phyloP scores from a whole-genome alignment of 2,797 vertebrate species.

The Tragelaphus oryx region DNA sequence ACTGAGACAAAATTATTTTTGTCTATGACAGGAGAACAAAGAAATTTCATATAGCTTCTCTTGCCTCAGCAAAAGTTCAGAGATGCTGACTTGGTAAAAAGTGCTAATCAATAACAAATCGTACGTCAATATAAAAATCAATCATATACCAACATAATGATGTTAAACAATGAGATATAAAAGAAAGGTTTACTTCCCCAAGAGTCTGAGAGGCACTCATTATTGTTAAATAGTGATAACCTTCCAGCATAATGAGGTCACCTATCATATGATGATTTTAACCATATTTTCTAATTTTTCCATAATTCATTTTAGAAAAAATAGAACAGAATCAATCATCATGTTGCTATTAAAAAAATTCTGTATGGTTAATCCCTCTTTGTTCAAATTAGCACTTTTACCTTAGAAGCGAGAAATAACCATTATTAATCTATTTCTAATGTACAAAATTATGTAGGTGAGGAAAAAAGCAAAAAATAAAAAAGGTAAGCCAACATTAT shows the following conservation, averaged over 20 bases:
- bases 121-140: slow-evolving; percentile 22
- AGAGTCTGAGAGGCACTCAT: not conserved
- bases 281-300: slow-evolving; percentile 13
- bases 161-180: not conserved
- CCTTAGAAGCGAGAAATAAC: not conserved
- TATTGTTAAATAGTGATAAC: not conserved
- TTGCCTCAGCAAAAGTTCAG: not conserved
- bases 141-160: not conserved
- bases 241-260: not conserved
- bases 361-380: not conserved
- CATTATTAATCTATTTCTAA: not conserved
- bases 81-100: not conserved
- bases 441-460: not conserved
- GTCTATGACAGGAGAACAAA: not conserved
- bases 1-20: not conserved
- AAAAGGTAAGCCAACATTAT: not conserved
- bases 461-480: not conserved
- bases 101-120: slow-evolving; percentile 6
- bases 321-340: not conserved
- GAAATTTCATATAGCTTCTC: not conserved
- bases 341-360: not conserved
- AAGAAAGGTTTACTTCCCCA: slow-evolving; percentile 14
- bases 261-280: not conserved
- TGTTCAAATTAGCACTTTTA: slow-evolving; percentile 16
- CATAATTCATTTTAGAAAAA: slow-evolving; percentile 16